phyloP scores from a whole-genome alignment of 2,888 invertebrate species.

The Electrophaes corylata region DNA sequence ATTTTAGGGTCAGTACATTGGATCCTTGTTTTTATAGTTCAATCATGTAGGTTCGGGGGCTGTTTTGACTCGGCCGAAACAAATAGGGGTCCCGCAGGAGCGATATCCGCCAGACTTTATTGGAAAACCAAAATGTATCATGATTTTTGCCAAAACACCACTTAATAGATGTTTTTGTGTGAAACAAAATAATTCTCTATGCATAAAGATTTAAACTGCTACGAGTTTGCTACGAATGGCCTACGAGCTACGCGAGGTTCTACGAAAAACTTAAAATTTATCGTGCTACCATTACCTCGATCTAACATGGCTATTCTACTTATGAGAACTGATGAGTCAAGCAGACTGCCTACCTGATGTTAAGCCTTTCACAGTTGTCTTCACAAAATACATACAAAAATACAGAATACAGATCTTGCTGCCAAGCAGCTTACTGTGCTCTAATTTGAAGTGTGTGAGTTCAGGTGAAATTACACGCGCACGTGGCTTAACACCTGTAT shows the following conservation, averaged over 20 bases:
- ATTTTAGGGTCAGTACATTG: slow-evolving; percentile 8
- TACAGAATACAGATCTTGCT: too few species aligned
- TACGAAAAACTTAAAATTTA: neutral
- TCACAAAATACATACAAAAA: too few species aligned
- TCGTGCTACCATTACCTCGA: too few species aligned
- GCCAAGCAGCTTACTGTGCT: too few species aligned
- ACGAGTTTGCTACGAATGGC: slow-evolving; percentile 1
- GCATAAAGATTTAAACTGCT: neutral
- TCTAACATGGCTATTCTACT: too few species aligned
- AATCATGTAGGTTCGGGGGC: slow-evolving; percentile 22
- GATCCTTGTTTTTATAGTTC: slow-evolving; percentile 25
- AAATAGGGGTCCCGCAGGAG: slow-evolving; percentile 12
- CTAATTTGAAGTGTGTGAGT: too few species aligned
- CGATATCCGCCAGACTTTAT: slow-evolving; percentile 10
- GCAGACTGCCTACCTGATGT: too few species aligned
- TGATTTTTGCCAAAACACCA: neutral
- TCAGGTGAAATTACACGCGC: too few species aligned
- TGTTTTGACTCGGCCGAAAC: slow-evolving; percentile 14
- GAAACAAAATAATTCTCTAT: neutral
- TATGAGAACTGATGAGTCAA: too few species aligned
- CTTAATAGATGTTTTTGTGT: slow-evolving; percentile 5
- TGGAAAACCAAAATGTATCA: slow-evolving; percentile 6
- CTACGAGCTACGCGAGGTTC: neutral
- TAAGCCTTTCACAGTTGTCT: too few species aligned
- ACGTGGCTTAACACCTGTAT: too few species aligned